Conservation (phyloP, 92 coral and sea anemone species). For the Epizoanthus scotinus region DNA sequence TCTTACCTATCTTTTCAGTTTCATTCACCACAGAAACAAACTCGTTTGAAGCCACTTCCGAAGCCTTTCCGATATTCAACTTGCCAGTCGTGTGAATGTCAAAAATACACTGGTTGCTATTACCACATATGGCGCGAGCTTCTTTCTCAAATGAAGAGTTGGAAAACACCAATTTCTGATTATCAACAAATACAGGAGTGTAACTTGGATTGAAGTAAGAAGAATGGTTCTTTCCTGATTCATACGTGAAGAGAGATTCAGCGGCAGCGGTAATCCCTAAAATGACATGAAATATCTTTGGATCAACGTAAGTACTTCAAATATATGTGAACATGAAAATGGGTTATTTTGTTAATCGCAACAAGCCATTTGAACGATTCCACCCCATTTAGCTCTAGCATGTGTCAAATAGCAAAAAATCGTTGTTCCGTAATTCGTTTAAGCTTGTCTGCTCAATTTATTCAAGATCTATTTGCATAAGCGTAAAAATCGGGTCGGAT, state of each 20-base stretch:
- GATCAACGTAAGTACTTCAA: no score
- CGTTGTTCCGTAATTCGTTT: no score
- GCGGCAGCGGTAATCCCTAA: conserved; percentile 28
- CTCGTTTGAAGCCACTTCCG: conserved; percentile 13
- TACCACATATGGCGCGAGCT: conserved; percentile 50
- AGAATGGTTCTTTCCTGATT: conserved; percentile 21
- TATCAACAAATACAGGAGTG: conserved; percentile 44
- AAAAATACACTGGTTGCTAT: conserved; percentile 44
- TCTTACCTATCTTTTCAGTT: not conserved
- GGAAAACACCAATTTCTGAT: conserved; percentile 1
- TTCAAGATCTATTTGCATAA: no score
- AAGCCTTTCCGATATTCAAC: conserved; percentile 40
- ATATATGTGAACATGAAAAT: no score
- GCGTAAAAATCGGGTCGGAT: no score
- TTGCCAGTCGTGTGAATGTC: conserved; percentile 50
- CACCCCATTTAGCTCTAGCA: no score
- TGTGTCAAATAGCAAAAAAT: no score
- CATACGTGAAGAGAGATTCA: conserved; percentile 39
- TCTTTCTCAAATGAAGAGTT: conserved; percentile 28
- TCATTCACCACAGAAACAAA: conserved; percentile 9
- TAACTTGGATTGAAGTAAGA: conserved; percentile 12
- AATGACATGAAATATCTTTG: not conserved
- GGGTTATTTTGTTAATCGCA: no score
- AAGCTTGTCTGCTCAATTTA: no score
- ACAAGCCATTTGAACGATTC: no score